A percentile compares a stretch with the other conserved stretches of the same genome.
Conservation (phyloP, 2,113 vertebrate genomes). For the Pagrus major region DNA sequence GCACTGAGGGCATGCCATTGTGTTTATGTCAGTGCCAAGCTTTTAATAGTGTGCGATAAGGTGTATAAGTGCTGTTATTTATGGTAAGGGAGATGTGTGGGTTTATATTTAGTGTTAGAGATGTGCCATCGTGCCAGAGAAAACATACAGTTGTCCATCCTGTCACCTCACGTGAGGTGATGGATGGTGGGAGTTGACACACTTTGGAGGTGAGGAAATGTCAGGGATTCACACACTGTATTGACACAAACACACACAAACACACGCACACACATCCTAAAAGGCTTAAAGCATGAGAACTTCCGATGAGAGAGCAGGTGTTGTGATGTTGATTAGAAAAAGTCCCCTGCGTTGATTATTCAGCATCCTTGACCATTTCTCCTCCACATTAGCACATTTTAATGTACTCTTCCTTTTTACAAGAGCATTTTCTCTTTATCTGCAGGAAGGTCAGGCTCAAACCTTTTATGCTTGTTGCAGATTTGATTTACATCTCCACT, state of each 20-base stretch:
- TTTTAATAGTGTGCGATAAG: slow-evolving; percentile 60
- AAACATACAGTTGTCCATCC: background rate
- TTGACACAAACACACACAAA: background rate
- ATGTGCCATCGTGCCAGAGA: slow-evolving; percentile 27
- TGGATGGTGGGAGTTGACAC: slow-evolving; percentile 31
- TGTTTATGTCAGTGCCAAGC: slow-evolving; percentile 46
- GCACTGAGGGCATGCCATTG: slow-evolving; percentile 47
- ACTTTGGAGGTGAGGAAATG: slow-evolving; percentile 38
- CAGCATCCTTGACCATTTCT: background rate
- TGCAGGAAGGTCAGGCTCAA: background rate
- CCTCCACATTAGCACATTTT: background rate
- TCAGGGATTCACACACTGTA: slow-evolving; percentile 12
- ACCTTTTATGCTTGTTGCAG: too few species aligned
- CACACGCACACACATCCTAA: background rate
- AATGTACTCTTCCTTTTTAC: background rate
- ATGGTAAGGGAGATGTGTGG: slow-evolving; percentile 29
- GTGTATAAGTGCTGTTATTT: slow-evolving; percentile 57
- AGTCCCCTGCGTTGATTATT: background rate
- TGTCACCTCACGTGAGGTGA: slow-evolving; percentile 12
- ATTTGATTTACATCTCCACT: too few species aligned
- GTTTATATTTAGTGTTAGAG: slow-evolving; percentile 53
- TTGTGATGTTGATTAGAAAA: background rate
- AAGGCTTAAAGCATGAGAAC: background rate
- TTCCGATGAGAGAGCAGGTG: background rate
- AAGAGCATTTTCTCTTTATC: too few species aligned